These are phyloP conservation scores for Palaemon carinicauda DNA, from an alignment of 1,140 invertebrate genomes.

Conservation along the genomic window DNA sequence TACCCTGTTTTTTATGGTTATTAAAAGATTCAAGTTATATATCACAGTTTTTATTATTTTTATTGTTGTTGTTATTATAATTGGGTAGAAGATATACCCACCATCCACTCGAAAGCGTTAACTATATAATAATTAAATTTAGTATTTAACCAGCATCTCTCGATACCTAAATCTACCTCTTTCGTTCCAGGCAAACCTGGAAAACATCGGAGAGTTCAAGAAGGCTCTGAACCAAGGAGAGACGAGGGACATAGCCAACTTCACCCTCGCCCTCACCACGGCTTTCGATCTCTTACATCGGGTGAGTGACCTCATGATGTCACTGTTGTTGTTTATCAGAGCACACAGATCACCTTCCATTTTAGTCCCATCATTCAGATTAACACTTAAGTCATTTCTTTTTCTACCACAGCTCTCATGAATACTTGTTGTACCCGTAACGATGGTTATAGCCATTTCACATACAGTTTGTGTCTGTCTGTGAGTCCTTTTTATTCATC, in stretches of 20 bases:
- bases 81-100: too few species aligned
- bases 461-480: too few species aligned
- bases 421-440: background rate
- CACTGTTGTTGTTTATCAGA: background rate
- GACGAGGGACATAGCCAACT: slow-evolving; percentile 92
- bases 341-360: background rate
- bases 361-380: background rate
- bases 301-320: slow-evolving; percentile 65
- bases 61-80: too few species aligned
- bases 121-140: too few species aligned
- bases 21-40: too few species aligned
- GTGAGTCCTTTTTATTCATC: too few species aligned
- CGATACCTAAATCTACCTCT: too few species aligned
- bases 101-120: too few species aligned
- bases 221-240: slow-evolving; percentile 70
- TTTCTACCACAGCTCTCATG: background rate
- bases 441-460: too few species aligned
- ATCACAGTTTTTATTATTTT: too few species aligned
- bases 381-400: background rate
- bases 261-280: slow-evolving; percentile 85
- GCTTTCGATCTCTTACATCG: slow-evolving; percentile 88
- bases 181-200: slow-evolving; percentile 78
- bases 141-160: too few species aligned
- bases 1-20: too few species aligned
- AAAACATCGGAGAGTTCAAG: slow-evolving; percentile 86